phyloP scores from a whole-genome alignment of 2,113 vertebrate species.

The Amazona vittata region DNA sequence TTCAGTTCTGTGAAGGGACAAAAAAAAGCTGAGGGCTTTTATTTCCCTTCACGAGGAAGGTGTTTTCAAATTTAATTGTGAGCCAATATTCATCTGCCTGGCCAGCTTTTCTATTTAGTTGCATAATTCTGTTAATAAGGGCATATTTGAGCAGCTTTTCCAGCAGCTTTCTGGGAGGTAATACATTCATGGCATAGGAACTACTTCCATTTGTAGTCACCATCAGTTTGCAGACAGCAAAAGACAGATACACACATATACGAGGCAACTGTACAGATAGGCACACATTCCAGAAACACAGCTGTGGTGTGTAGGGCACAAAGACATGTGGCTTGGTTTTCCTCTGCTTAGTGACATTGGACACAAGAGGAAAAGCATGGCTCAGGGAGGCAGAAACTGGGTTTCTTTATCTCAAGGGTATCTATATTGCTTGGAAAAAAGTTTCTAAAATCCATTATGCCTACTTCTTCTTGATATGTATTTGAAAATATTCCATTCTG shows the following conservation, averaged over 20 bases:
- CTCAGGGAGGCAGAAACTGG: accelerated
- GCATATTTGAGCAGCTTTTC: neutral
- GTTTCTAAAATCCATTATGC: neutral
- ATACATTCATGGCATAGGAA: neutral
- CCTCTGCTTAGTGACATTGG: neutral
- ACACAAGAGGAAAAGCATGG: neutral
- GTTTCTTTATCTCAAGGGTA: neutral
- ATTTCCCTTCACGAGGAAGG: neutral
- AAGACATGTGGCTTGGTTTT: neutral
- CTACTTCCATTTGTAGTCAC: neutral
- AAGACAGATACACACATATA: neutral
- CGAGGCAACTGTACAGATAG: neutral
- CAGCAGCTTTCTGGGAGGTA: neutral
- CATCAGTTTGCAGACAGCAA: neutral
- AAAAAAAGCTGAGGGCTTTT: neutral
- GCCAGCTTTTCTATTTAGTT: neutral
- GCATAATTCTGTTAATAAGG: neutral
- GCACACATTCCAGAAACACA: neutral
- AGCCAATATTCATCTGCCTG: neutral
- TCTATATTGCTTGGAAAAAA: neutral
- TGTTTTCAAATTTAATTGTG: neutral
- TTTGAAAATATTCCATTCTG: neutral
- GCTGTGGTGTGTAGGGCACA: accelerated
- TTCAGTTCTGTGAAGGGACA: neutral
- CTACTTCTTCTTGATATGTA: neutral